Conservation (phyloP, 2,113 vertebrate species). For the Pseudorectes ferrugineus region DNA sequence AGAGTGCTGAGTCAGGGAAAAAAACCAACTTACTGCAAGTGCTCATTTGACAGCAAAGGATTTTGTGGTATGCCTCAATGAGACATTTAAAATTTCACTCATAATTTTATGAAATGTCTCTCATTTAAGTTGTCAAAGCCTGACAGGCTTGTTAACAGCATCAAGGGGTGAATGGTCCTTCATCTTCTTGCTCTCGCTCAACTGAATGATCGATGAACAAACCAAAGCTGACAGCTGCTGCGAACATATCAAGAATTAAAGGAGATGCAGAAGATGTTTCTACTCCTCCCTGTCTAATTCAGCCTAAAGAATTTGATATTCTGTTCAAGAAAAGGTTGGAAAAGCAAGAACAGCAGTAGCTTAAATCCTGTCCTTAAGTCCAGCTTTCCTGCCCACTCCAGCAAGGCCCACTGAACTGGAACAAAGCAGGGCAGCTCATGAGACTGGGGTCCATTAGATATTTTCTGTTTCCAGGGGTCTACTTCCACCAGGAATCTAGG, state of each 20-base stretch:
- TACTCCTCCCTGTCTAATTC: background rate
- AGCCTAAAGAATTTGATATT: background rate
- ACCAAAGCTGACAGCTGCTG: conserved; percentile 45
- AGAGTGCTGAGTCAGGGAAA: background rate
- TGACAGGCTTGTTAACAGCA: conserved; percentile 53
- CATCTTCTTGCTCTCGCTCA: conserved; percentile 38
- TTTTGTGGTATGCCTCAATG: conserved; percentile 13
- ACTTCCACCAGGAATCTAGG: background rate
- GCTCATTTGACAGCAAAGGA: conserved; percentile 13
- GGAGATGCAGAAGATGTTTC: conserved; percentile 13
- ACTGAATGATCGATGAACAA: conserved; percentile 60
- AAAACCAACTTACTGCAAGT: background rate
- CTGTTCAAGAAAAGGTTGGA: background rate
- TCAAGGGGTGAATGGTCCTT: conserved; percentile 49
- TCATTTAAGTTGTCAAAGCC: conserved; percentile 54
- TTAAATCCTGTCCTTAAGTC: background rate
- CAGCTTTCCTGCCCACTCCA: background rate
- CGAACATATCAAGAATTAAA: background rate
- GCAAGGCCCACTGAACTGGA: background rate
- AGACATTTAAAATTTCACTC: conserved; percentile 43
- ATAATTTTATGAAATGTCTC: conserved; percentile 37
- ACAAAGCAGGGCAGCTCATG: background rate
- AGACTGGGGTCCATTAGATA: background rate
- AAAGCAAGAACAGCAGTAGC: background rate
- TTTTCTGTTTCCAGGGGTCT: background rate